Evolutionary conservation across 2,888 invertebrate genomes (phyloP), one percentile per base, ranked within the genome.

Genomic region (Sinhomidia bicolor): DNA sequence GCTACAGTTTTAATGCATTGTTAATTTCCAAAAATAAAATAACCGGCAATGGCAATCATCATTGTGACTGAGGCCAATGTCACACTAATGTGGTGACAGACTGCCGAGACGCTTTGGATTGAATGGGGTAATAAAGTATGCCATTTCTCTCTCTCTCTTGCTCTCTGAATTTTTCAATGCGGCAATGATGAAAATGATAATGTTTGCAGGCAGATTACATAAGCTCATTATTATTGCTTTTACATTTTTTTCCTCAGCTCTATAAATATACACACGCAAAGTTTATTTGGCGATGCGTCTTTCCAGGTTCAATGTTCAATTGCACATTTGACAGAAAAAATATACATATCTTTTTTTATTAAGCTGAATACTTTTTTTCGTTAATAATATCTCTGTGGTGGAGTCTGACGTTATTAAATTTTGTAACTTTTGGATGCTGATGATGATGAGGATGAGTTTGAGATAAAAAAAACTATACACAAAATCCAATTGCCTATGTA

Each of bases 281-380:
- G n/a, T 36, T 36, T 51, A 47, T 41, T 41, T 71, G 74, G n/a
- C n/a, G n/a, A 74, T 51, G 74, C 78, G 17, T 57, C 57, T 79
- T 32, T 79, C 29, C 20, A 57, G 78, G 54, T 79, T 57, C 54
- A 79, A 79, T 36, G 57, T 79, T 79, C 78, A 79, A 79, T 57
- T 79, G 78, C 78, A 57, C 32, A 79, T 79, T 79, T 79, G 57
- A 79, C 78, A 57, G 29, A 36, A 14, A 79, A 79, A 79, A 79
- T 36, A 36, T 29, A 36, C 36, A 12, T n/a, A n/a, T 57, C 23
- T 54, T 79, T 79, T 79, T 36, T 74, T 74, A 74, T 36, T 29
- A 29, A 2, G 17, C 14, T 26, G 41, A 10, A 32, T 36, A 17
- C 41, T 17, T 7, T 17, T 7, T 36, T 36, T 68, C 17, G 68